phyloP scores from a whole-genome alignment of 1,140 invertebrate species.

The Drosophila mayri region DNA sequence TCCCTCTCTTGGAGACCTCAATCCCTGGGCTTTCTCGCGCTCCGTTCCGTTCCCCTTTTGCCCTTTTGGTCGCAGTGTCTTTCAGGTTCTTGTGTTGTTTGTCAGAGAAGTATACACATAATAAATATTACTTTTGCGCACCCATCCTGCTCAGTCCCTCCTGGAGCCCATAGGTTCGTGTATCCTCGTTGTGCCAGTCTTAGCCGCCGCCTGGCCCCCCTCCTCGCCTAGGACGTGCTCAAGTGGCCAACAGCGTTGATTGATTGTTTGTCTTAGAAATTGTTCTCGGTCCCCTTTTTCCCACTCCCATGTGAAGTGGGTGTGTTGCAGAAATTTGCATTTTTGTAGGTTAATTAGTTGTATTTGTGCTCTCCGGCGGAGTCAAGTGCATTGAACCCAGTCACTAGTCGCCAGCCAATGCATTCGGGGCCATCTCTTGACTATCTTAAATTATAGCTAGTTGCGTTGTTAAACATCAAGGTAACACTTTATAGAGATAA shows the following conservation, averaged over 20 bases:
- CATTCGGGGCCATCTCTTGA: constrained; percentile 45
- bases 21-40: constrained; percentile 33
- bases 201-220: constrained; percentile 1
- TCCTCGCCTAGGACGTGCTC: constrained; percentile 55
- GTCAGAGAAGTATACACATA: constrained; percentile 68
- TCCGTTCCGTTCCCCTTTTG: constrained; percentile 34
- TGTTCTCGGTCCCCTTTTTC: constrained; percentile 43
- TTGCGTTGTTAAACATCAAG: constrained; percentile 54
- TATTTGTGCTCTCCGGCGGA: constrained; percentile 10
- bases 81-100: constrained; percentile 55
- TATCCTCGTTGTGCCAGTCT: too few species aligned
- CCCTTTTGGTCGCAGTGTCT: constrained; percentile 24
- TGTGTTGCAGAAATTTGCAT: constrained; percentile 74
- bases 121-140: constrained; percentile 77
- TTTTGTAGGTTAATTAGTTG: constrained; percentile 78
- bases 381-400: constrained; percentile 65
- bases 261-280: constrained; percentile 79
- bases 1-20: constrained; percentile 27
- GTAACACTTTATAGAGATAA: constrained; percentile 43
- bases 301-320: constrained; percentile 47
- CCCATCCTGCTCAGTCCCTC: constrained; percentile 32
- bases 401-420: constrained; percentile 11
- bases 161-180: too few species aligned
- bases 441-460: constrained; percentile 48
- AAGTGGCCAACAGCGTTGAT: constrained; percentile 73